Percentiles rank a stretch among this genome's conserved stretches.
Conservation (phyloP, 2,888 invertebrate genomes). For the Amitus sp. region DNA sequence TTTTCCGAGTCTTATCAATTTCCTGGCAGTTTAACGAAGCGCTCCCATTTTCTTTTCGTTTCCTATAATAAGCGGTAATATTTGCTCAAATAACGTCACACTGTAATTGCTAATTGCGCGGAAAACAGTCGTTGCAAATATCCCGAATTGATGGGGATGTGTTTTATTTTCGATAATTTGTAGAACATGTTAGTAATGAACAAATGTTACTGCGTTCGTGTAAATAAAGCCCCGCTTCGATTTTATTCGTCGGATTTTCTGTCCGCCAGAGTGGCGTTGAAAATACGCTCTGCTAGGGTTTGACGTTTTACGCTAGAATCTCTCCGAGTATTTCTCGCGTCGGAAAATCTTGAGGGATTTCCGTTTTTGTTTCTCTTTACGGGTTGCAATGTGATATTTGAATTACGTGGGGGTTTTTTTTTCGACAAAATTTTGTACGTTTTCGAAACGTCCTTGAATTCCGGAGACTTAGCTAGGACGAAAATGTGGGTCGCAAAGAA, state of each 20-base stretch:
- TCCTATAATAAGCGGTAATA: background rate
- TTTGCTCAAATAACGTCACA: background rate
- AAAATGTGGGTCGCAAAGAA: no score
- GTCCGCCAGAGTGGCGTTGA: background rate
- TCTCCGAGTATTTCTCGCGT: no score
- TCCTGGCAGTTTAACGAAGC: background rate
- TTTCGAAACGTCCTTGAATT: no score
- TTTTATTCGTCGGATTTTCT: background rate
- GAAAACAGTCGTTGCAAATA: background rate
- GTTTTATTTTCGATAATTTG: background rate
- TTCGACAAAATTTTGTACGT: no score
- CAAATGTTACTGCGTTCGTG: background rate
- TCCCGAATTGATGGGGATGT: background rate
- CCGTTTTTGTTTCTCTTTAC: no score
- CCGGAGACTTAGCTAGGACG: no score
- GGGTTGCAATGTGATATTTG: no score
- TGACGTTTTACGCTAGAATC: no score
- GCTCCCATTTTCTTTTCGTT: background rate
- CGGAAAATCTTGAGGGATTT: no score
- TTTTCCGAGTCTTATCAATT: background rate
- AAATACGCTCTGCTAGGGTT: no score
- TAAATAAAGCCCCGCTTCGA: background rate
- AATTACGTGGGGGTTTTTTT: no score
- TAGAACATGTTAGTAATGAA: background rate
- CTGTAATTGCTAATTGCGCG: background rate